Percentiles rank a stretch among this genome's conserved stretches.
These are phyloP conservation scores for Berghia stephanieae DNA, from an alignment of 1,140 invertebrate genomes.

Conservation along the genomic window DNA sequence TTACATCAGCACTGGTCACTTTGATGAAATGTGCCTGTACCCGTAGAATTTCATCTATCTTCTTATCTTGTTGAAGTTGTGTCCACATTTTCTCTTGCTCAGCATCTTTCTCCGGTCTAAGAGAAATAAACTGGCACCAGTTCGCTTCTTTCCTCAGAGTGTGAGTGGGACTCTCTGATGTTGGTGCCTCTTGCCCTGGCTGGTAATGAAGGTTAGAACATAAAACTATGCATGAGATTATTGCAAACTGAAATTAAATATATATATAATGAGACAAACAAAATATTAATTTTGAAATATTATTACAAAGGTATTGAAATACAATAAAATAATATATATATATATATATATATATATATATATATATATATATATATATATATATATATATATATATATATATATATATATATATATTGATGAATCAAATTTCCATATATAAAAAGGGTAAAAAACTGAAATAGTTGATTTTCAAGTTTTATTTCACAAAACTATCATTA, in stretches of 20 bases:
- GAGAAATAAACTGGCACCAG: slow-evolving; percentile 59
- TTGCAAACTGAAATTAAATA: background rate
- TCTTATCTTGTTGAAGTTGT: slow-evolving; percentile 52
- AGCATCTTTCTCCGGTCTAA: slow-evolving; percentile 57
- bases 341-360: no score
- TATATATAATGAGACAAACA: background rate
- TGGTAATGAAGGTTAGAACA: slow-evolving; percentile 34
- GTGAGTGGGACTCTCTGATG: slow-evolving; percentile 56
- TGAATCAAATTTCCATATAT: no score
- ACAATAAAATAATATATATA: no score
- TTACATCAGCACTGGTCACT: slow-evolving; percentile 61
- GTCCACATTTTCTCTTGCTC: slow-evolving; percentile 60
- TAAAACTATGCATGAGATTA: background rate
- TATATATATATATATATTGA: no score
- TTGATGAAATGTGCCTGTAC: slow-evolving; percentile 59
- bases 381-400: no score
- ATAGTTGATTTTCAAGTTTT: no score
- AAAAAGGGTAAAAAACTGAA: no score
- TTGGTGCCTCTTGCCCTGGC: slow-evolving; percentile 62
- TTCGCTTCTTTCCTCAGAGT: slow-evolving; percentile 63
- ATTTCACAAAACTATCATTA: no score
- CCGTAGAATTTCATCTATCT: slow-evolving; percentile 60
- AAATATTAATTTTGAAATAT: no score
- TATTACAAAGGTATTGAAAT: no score
- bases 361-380: no score